phyloP scores from a whole-genome alignment of 2,888 invertebrate genomes.

The Cataglyphis rosenhaueri region DNA sequence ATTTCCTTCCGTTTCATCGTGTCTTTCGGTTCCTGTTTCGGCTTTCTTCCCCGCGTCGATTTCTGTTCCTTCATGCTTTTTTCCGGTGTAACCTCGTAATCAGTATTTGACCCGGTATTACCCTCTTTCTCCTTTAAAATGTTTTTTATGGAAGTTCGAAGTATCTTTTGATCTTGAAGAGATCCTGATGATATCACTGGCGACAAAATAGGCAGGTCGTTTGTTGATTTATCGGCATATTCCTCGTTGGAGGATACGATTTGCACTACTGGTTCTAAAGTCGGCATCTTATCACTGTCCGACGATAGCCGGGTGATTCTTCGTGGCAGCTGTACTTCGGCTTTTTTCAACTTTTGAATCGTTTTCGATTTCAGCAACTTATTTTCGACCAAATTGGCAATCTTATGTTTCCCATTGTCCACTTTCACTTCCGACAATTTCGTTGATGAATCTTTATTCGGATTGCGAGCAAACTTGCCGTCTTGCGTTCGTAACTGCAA shows the following conservation, averaged over 20 bases:
- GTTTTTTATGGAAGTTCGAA: conserved; percentile 23
- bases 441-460: conserved; percentile 57
- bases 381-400: background rate
- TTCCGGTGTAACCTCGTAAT: conserved; percentile 3
- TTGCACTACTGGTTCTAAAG: conserved; percentile 80
- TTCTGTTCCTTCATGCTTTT: conserved; percentile 54
- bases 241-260: conserved; percentile 57
- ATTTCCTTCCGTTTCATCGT: conserved; percentile 31
- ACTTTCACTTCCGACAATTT: conserved; percentile 49
- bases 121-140: conserved; percentile 39
- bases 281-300: conserved; percentile 88
- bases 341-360: conserved; percentile 69
- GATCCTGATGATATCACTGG: conserved; percentile 63
- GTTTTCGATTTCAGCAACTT: conserved; percentile 25
- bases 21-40: conserved; percentile 46
- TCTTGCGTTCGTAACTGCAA: conserved; percentile 80
- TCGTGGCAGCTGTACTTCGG: conserved; percentile 59
- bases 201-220: conserved; percentile 74
- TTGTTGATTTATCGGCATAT: conserved; percentile 61
- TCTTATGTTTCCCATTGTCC: background rate
- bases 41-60: conserved; percentile 47
- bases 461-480: conserved; percentile 80
- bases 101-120: conserved; percentile 36
- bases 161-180: conserved; percentile 53
- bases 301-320: conserved; percentile 74